A percentile compares a stretch with the other conserved stretches of the same genome.
phyloP scores from a whole-genome alignment of 2,888 invertebrate species.

The Corythucha ciliata region DNA sequence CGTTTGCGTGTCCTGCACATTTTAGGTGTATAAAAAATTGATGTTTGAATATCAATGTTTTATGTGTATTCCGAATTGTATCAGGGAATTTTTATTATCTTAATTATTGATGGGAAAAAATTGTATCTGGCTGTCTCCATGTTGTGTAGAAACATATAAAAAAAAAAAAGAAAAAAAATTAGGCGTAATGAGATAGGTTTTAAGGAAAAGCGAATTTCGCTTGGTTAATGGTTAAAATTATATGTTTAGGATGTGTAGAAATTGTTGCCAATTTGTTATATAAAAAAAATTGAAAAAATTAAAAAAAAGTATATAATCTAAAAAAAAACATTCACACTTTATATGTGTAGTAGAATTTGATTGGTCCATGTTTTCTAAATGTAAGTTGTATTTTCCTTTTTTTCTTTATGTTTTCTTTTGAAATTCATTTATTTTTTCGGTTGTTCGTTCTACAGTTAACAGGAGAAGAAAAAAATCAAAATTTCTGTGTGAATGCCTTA shows the following conservation, averaged over 20 bases:
- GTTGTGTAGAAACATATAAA: constrained; percentile 30
- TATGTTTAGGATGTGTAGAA: constrained; percentile 34
- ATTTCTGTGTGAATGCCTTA: constrained; percentile 29
- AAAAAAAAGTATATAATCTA: constrained; percentile 32
- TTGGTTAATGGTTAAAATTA: constrained; percentile 30
- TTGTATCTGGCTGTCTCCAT: constrained; percentile 29
- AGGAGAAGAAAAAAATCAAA: constrained; percentile 25
- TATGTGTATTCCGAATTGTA: constrained; percentile 25
- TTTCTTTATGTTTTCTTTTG: constrained; percentile 1
- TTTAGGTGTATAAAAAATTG: constrained; percentile 17
- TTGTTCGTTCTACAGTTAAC: too few species aligned
- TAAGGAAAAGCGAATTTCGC: constrained; percentile 28
- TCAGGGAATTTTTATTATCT: constrained; percentile 23
- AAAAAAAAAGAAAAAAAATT: constrained; percentile 23
- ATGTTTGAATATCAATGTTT: constrained; percentile 19
- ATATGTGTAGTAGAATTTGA: constrained; percentile 33
- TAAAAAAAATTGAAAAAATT: constrained; percentile 29
- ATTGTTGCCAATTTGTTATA: constrained; percentile 34
- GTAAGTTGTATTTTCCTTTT: too few species aligned
- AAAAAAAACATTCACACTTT: constrained; percentile 30
- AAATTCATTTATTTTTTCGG: constrained; percentile 26
- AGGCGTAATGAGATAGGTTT: too few species aligned
- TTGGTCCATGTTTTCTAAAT: constrained; percentile 35
- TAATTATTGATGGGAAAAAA: constrained; percentile 24
- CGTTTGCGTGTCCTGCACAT: constrained; percentile 20